Conservation (phyloP, 1,140 invertebrate genomes). For the Oncopodura yosiiana region DNA sequence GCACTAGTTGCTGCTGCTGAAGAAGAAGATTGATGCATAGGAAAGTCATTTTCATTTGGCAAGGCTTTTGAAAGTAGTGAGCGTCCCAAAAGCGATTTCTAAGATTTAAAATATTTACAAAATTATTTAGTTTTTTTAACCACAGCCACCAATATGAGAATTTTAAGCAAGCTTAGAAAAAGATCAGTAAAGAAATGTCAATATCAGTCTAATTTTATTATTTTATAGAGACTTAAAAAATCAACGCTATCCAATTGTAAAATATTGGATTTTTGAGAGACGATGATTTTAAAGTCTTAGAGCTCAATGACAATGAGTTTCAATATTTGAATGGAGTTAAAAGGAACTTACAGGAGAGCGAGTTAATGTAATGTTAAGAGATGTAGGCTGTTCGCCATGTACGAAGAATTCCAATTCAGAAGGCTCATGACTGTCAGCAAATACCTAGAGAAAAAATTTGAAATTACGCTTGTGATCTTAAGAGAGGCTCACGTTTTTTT, state of each 20-base stretch:
- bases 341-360: conserved; percentile 60
- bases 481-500: too few relatives aligned
- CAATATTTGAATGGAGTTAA: not conserved
- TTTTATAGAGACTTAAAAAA: too few relatives aligned
- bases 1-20: not conserved
- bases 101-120: not conserved
- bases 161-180: too few relatives aligned
- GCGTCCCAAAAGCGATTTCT: conserved; percentile 4
- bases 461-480: too few relatives aligned
- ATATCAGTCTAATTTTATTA: too few relatives aligned
- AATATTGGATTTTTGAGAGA: too few relatives aligned
- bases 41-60: not conserved
- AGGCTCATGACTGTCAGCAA: conserved; percentile 70
- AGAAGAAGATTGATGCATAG: not conserved
- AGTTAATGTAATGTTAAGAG: conserved; percentile 70
- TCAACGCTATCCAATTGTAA: too few relatives aligned
- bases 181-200: too few relatives aligned
- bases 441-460: conserved; percentile 51
- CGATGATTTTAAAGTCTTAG: not conserved
- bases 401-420: conserved; percentile 75
- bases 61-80: conserved; percentile 4
- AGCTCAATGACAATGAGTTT: not conserved
- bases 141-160: not conserved
- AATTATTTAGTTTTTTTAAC: not conserved
- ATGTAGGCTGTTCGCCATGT: conserved; percentile 70